These are phyloP conservation scores for Lepidochitona cinerea DNA, from an alignment of 2,888 invertebrate genomes.

Conservation along the genomic window DNA sequence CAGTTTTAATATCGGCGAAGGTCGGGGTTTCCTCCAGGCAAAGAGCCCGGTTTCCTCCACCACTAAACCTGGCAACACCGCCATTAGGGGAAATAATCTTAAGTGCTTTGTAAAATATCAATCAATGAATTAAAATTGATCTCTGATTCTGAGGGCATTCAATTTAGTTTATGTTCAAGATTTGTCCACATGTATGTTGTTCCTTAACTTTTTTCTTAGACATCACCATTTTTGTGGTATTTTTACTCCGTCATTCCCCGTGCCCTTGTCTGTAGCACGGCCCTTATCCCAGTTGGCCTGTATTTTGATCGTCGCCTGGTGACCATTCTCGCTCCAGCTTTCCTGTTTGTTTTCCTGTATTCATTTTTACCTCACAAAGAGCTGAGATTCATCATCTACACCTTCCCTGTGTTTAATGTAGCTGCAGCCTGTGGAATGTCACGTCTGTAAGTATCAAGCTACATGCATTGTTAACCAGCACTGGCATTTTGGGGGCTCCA, in stretches of 20 bases:
- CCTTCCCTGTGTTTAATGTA: conserved; percentile 94
- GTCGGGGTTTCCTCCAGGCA: no score
- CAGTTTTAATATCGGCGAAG: no score
- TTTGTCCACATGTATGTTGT: not conserved
- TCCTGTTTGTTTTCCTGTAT: conserved; percentile 87
- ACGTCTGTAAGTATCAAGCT: conserved; percentile 81
- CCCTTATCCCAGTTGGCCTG: conserved; percentile 78
- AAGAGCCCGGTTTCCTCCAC: no score
- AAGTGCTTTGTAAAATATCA: no score
- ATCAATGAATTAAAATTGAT: no score
- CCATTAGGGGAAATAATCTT: no score
- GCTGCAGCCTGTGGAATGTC: conserved; percentile 92
- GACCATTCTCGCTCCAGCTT: conserved; percentile 68
- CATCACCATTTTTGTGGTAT: conserved; percentile 93
- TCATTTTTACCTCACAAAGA: conserved; percentile 98
- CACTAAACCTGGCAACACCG: no score
- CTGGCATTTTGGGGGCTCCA: no score
- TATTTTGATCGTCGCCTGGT: conserved; percentile 76
- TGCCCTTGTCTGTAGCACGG: conserved; percentile 85
- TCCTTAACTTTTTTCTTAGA: conserved; percentile 47
- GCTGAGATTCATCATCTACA: conserved; percentile 95
- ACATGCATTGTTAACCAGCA: no score
- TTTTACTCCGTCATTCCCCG: conserved; percentile 97
- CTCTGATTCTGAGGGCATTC: no score
- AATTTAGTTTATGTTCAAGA: no score